Evolutionary conservation across 2,113 vertebrate genomes (phyloP).

Genomic region (Delphinapterus leucas): DNA sequence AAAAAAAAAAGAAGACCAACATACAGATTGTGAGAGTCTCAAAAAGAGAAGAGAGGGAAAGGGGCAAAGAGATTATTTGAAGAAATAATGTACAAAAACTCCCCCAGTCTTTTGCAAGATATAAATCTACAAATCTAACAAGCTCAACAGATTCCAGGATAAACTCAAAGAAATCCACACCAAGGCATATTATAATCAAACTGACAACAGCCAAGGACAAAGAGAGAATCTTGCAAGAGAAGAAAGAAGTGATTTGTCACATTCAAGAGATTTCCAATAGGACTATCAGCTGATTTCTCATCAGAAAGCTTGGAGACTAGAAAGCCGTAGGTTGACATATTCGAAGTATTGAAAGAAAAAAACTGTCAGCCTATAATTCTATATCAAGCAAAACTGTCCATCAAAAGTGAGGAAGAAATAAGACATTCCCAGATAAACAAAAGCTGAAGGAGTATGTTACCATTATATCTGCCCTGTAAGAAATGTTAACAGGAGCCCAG

Average conservation of each 20-base stretch:
- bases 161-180: neutral
- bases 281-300: neutral
- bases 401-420: neutral
- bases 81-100: neutral
- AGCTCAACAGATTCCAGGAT: neutral
- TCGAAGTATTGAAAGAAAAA: neutral
- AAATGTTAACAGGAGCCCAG: neutral
- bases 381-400: neutral
- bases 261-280: neutral
- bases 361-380: neutral
- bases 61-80: neutral
- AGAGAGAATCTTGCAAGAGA: neutral
- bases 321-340: neutral
- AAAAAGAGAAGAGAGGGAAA: neutral
- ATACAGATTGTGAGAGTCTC: neutral
- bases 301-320: neutral
- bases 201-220: neutral
- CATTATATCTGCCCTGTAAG: neutral
- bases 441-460: neutral
- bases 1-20: neutral
- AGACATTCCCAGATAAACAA: neutral
- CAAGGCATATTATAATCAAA: neutral
- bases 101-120: neutral
- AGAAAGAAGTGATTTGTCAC: neutral
- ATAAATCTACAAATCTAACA: neutral